phyloP scores from a whole-genome alignment of 2,888 invertebrate species.

The Brenthis daphne region DNA sequence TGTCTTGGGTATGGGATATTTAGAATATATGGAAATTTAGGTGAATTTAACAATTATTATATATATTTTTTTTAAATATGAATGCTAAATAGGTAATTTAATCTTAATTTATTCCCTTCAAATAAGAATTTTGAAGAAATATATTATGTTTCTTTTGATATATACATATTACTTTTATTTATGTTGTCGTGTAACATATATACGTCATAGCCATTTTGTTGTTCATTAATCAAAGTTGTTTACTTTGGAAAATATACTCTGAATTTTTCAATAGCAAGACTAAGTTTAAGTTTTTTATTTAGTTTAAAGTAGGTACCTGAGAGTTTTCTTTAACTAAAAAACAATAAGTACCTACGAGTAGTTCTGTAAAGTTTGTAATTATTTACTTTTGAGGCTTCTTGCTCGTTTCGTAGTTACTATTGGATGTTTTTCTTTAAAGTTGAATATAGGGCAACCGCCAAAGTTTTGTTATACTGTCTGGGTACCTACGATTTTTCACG shows the following conservation, averaged over 20 bases:
- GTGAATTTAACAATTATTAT: no score
- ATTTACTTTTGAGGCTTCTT: constrained; percentile 8
- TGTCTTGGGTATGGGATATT: constrained; percentile 2
- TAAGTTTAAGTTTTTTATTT: constrained; percentile 17
- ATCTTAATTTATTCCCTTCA: no score
- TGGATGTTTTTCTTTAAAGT: neutral
- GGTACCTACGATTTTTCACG: no score
- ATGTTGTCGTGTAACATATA: neutral
- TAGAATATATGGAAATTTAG: neutral
- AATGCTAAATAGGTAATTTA: no score
- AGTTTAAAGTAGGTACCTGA: neutral
- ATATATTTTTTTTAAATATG: no score
- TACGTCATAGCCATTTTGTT: neutral
- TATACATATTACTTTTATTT: neutral
- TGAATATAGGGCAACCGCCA: neutral
- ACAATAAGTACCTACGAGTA: constrained; percentile 1
- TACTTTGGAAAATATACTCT: constrained; percentile 1
- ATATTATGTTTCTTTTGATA: no score
- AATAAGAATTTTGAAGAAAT: no score
- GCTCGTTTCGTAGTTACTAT: neutral
- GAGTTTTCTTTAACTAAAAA: constrained; percentile 6
- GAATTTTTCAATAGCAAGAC: constrained; percentile 16
- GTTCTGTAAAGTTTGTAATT: constrained; percentile 3
- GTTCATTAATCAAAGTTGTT: constrained; percentile 15
- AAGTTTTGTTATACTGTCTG: no score